Conservation (phyloP, 2,888 invertebrate genomes). For the Resseliella maxima region DNA sequence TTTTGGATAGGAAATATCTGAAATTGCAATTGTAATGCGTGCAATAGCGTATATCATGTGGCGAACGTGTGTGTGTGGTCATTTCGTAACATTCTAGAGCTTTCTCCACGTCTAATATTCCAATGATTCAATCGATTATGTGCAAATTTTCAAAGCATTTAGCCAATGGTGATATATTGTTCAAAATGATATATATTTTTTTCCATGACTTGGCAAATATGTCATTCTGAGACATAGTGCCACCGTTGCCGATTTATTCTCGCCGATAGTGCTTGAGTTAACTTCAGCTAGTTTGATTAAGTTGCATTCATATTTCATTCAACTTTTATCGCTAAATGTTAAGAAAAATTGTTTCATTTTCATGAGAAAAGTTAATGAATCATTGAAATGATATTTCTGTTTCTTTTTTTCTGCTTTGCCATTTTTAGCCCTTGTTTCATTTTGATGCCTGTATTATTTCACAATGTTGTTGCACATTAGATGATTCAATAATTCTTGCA, state of each 20-base stretch:
- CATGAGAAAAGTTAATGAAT: slow-evolving; percentile 25
- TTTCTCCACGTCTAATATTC: background rate
- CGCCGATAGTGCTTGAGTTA: background rate
- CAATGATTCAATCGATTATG: slow-evolving; percentile 37
- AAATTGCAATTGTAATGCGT: slow-evolving; percentile 27
- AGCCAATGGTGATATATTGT: background rate
- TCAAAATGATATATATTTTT: slow-evolving; percentile 8
- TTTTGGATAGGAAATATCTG: background rate
- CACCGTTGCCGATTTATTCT: background rate
- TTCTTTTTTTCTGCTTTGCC: background rate
- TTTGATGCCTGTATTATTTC: background rate
- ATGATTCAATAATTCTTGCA: background rate
- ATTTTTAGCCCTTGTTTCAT: background rate
- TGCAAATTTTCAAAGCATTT: slow-evolving; percentile 8
- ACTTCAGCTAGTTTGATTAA: background rate
- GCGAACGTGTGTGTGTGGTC: slow-evolving; percentile 4
- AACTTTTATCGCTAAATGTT: slow-evolving; percentile 21
- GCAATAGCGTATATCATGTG: slow-evolving; percentile 2
- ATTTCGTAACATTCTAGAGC: background rate
- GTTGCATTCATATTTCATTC: slow-evolving; percentile 2
- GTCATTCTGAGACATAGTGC: background rate
- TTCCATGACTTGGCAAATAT: slow-evolving; percentile 43
- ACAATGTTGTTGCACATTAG: background rate
- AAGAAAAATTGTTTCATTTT: slow-evolving; percentile 32
- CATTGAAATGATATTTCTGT: background rate